These are phyloP conservation scores for Coturnix japonica DNA, from an alignment of 2,113 vertebrate species.

Conservation along the genomic window DNA sequence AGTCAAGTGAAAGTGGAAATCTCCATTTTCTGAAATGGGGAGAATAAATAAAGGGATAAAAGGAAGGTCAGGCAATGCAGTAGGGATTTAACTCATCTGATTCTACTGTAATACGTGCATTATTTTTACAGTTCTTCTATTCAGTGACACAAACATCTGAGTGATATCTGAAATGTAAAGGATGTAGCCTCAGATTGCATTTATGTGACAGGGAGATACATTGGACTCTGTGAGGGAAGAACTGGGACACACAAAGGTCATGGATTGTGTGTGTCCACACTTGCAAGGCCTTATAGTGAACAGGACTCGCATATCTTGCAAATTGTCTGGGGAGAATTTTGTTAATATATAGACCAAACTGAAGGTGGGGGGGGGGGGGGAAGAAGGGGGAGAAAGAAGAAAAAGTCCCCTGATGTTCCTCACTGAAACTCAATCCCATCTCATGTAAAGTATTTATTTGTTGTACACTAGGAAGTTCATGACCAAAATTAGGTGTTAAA, in stretches of 20 bases:
- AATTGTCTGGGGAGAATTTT: not conserved
- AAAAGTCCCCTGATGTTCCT: not conserved
- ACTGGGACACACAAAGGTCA: not conserved
- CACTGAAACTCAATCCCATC: not conserved
- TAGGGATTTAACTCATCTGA: not conserved
- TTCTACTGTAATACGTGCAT: not conserved
- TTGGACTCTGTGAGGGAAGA: not conserved
- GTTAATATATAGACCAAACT: not conserved
- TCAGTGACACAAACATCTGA: not conserved
- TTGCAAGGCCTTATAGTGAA: not conserved
- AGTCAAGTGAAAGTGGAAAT: not conserved
- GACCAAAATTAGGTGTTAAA: not conserved
- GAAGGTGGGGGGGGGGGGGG: accelerated
- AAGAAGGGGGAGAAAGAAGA: not conserved
- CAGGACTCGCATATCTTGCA: not conserved
- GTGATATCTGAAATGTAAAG: not conserved
- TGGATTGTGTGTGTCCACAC: not conserved
- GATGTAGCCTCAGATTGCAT: not conserved
- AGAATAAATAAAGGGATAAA: not conserved
- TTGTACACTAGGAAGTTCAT: not conserved
- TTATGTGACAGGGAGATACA: not conserved
- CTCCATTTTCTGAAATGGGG: not conserved
- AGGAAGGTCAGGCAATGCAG: not conserved
- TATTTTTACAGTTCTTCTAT: not conserved
- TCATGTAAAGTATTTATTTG: not conserved